Evolutionary conservation across 2,113 vertebrate species (phyloP), one percentile per base, ranked within the genome.

Genomic region (Microcebus griseorufus): DNA sequence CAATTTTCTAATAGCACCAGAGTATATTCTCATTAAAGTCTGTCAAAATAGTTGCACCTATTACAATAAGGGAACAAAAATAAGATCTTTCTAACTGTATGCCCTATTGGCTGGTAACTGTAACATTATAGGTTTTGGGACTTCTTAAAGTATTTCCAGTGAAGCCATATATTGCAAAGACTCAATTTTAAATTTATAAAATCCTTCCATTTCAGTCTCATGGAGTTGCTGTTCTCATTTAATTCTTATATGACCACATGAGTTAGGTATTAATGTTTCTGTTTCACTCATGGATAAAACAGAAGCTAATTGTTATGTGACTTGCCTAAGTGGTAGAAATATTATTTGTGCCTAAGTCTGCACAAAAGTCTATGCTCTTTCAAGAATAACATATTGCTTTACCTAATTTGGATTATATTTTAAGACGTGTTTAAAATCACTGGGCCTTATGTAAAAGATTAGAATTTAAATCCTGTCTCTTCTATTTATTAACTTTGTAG

Each of bases 1-100:
- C 48, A 76, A 23, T 94, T 95, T 95, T 91, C 70, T 85, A 95
- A 79, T 90, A 94, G 83, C 6, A 55, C 23, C 25, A 84, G 27
- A 85, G 32, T 18, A 86, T 29, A 79, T 93, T 93, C 0, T 88
- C 42, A 88, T 73, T 37, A 64, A 14, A 88, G 22, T 84, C 73
- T 93, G 72, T 96, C 14, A 32, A 18, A 88, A 87, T 94, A 88
- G 25, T 13, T 20, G 17, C 14, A 34, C 3, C 20, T 94, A 12
- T 82, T 96, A 16, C 53, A 75, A 34, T 73, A 34, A 45, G 69
- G 78, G 51, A 84, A 91, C 0, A 39, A 0, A 53, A 9, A 17
- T 45, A 73, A 16, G 17, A 25, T 88, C 1, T 22, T 92, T 94
- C n/a, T 42, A 51, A 48, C 6, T 81, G 4, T 9, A 7, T 60